Base-by-base conservation (phyloP, 2,797 vertebrate genomes). In the Spea hammondii region DNA sequence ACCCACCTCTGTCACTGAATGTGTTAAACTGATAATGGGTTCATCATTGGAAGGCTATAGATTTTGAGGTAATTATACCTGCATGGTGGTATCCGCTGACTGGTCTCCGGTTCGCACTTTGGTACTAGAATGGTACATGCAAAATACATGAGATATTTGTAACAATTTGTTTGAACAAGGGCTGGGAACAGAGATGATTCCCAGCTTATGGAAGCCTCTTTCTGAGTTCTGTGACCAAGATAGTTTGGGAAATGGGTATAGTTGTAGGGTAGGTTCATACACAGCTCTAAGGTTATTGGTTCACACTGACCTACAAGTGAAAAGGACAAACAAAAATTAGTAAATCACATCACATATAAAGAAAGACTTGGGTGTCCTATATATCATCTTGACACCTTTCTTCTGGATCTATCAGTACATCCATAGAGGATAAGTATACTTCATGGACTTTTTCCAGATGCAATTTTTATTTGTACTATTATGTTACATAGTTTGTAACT, bases 141-240 rank as follows among this genome's bases (percentile, higher is more conserved):
- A 84, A 98, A 98, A 90, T 98, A 99, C 96, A 98, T 98, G 83
- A 98, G 95, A 88, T 95, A 98, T 83, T 95, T 96, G 91, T 97
- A 98, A 86, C 97, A 99, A 88, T 95, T 95, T 64, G 97, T 98
- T 85, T 98, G 96, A 80, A 98, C 96, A 84, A 99, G 93, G 0
- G 95, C 96, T 1, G 96, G 96, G 85, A 99, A 98, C 62, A 98
- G 93, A 0, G 95, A 96, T 0, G 95, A 93, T 85, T 98, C 97
- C 97, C 96, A 98, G 88, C 96, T 97, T 84, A 96, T 89, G 0
- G 96, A 96, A 32, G 93, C 95, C 91, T 97, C 96, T 12, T 95
- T 89, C 89, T 99, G 97, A 4, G 95, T 96, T 80, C 85, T 88
- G 88, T 99, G 97, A 10, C 96, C 96, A 88, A 99, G 92, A 87